Base-by-base conservation (phyloP, 2,888 invertebrate species). In the Hyposoter dolosus region DNA sequence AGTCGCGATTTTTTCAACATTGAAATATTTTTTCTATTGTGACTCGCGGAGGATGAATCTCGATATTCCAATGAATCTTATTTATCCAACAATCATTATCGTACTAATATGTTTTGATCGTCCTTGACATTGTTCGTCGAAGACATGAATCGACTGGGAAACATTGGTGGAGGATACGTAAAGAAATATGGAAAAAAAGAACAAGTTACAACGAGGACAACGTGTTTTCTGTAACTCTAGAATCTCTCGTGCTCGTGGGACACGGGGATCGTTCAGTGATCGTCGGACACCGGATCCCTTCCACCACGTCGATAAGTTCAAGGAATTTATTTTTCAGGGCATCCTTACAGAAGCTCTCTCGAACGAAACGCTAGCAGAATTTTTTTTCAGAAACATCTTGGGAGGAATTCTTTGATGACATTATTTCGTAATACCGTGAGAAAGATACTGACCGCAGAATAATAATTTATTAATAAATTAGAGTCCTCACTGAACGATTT, bases 171-270 rank as follows among this genome's bases (percentile, higher is more conserved):
- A 35, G 50, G 76, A 35, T 19, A 50, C 17, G 28, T 45, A 4
- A 15, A 32, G 10, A 66, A 32, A 77, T 66, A 66, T 60, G 53
- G 23, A 65, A 32, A 76, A 75, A 66, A 77, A 43, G 19, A 65
- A 65, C 50, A 23, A 77, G 66, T 68, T 65, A 35, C 53, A 50
- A 12, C 69, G 60, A 76, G 69, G 40, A 63, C 17, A 82, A 9
- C 75, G 56, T 76, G 69, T 60, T 71, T 79, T 76, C 76, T 82
- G 82, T 69, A 82, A 82, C 76, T 71, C 69, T 69, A 69, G 76
- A 69, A 23, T 69, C 63, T 45, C 65, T 63, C 50, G 50, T 47
- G 79, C 12, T 50, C 50, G 69, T 68, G 56, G 19, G 56, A 75
- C 45, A 47, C 79, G 19, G 60, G 71, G 43, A 60, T 53, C 71